Base-by-base conservation (phyloP, 2,113 vertebrate species). In the Ascaphus truei region DNA sequence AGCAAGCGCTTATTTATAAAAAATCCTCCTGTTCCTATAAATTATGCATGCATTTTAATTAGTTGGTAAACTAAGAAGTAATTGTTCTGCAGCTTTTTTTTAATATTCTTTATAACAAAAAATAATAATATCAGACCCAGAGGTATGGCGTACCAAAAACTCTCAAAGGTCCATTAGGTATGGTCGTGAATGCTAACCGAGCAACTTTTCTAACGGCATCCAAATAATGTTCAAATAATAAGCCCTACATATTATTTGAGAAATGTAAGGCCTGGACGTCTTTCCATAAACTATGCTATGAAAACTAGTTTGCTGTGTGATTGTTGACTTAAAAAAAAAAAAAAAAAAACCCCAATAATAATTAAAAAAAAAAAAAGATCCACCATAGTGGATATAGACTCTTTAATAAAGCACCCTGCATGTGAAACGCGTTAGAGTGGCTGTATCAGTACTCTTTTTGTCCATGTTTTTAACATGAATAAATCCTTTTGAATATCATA, bases 1-100 rank as follows among this genome's bases (percentile, higher is more conserved):
- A 76, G 75, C 57, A 83, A 48, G 69, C 69, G 51, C 53, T 84
- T 85, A 84, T 77, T 89, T 90, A 86, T 81, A 83, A 85, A 90
- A 84, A 81, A 80, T 83, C 76, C 83, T 77, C 76, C 73, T 72
- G 82, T 85, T 83, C 82, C 72, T 81, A 85, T 85, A 88, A 91
- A 90, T 90, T 90, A 91, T 89, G 77, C 76, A 90, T 90, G 80
- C 84, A 88, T 88, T 90, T 86, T 91, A 90, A 91, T 89, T 83
- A 88, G 85, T 76, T 79, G 80, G 81, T 79, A 87, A 89, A 89
- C 81, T 82, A 90, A 88, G 81, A 82, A 88, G 86, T 84, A 90
- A 89, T 88, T 89, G 83, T 89, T 89, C 82, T 75, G 63, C 75
- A 85, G 81, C 65, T 81, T 86, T 84, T n/a, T n/a, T 89, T 90